A percentile compares a stretch with the other conserved stretches of the same genome.
phyloP scores from a whole-genome alignment of 2,113 vertebrate species.

The Cochlearius cochlearius region DNA sequence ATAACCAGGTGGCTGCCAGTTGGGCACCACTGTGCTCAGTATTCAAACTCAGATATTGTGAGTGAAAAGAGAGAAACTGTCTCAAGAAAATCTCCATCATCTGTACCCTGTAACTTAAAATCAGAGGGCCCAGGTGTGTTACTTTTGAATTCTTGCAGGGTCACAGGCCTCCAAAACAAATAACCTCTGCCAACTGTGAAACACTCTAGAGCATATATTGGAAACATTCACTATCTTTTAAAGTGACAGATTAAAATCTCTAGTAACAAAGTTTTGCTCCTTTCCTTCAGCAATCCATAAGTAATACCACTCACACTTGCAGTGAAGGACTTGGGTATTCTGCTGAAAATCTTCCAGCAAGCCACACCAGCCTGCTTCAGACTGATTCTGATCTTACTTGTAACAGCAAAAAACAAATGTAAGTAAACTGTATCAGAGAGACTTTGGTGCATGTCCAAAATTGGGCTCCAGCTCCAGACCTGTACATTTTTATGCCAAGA shows the following conservation, averaged over 20 bases:
- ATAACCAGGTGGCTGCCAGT: neutral
- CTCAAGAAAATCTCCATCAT: neutral
- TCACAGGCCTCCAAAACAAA: slow-evolving; percentile 17
- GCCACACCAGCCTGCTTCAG: neutral
- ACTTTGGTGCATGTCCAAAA: neutral
- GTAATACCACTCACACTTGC: neutral
- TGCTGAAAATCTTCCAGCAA: neutral
- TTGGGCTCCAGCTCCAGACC: neutral
- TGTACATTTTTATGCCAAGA: neutral
- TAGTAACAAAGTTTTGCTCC: neutral
- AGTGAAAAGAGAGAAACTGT: neutral
- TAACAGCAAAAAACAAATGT: neutral
- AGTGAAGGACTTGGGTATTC: neutral
- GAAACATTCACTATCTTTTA: slow-evolving; percentile 1
- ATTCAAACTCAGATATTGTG: neutral
- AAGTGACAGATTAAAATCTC: slow-evolving; percentile 17
- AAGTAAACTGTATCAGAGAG: neutral
- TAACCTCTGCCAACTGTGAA: slow-evolving; percentile 2
- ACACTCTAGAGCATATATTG: neutral
- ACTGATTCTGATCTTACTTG: neutral
- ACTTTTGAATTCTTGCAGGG: slow-evolving; percentile 13
- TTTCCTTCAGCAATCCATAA: neutral
- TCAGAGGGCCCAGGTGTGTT: neutral
- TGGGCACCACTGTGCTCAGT: neutral
- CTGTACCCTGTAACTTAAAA: neutral